Evolutionary conservation across 2,888 invertebrate genomes (phyloP), one percentile per base, ranked within the genome.

Genomic region (Hesperia comma): DNA sequence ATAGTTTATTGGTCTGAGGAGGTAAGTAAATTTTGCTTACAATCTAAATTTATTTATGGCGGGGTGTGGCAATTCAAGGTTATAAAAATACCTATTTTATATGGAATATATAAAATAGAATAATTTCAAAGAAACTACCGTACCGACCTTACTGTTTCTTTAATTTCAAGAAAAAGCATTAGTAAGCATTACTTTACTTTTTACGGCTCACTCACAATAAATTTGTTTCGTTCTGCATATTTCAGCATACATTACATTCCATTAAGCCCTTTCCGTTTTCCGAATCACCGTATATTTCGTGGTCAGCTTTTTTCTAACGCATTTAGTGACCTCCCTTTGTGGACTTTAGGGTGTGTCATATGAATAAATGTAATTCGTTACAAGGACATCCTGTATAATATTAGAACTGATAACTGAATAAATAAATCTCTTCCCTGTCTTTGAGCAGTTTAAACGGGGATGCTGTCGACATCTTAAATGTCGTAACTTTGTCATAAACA

Each of bases 321-420:
- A 60, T 66, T 21, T 60, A 60, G 43, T 54, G 53, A 53, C 32
- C 51, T 64, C 51, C 32, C 54, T 46, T 46, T 49, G 26, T 37
- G 14, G n/a, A 33, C 17, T 14, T 6, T 46, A 40, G 58, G 58
- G 64, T 60, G 64, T 54, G 64, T 54, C 53, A 40, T 43, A 49
- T 41, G 58, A 21, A 58, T 58, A 60, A 66, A 57, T 43, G 43
- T 40, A 60, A 19, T 58, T 41, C 40, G 43, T 63, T 63, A 58
- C 10, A 49, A 49, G 41, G 26, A 51, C 51, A 17, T 53, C 19
- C 54, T 53, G 56, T 53, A 41, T 60, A 51, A 51, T 41, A 43
- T n/a, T 41, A 60, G 32, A 32, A 21, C 41, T 53, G 58, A 64
- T 64, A 32, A 58, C 41, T 58, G 5, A 40, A 32, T 57, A 53